These are phyloP conservation scores for Xylocopa sonorina DNA, from an alignment of 1,140 invertebrate species.

Conservation along the genomic window DNA sequence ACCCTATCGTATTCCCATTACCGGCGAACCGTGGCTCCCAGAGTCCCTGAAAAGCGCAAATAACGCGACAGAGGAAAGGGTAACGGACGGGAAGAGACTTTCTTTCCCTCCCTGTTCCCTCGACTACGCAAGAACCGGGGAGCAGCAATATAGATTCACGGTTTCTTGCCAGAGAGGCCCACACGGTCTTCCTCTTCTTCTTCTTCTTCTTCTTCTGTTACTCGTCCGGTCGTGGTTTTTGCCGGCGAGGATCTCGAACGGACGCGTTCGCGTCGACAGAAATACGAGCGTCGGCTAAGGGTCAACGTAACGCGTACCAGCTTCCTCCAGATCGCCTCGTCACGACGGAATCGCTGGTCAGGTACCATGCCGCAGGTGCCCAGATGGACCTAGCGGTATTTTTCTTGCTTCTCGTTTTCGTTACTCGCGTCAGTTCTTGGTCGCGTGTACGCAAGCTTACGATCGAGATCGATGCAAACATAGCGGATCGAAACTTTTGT, in stretches of 20 bases:
- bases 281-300: slow-evolving; percentile 53
- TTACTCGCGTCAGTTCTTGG: no score
- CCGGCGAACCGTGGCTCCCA: background rate
- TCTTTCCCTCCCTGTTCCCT: no score
- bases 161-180: slow-evolving; percentile 41
- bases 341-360: slow-evolving; percentile 31
- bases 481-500: no score
- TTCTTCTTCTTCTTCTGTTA: slow-evolving; percentile 2
- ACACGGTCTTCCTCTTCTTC: slow-evolving; percentile 51
- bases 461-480: no score
- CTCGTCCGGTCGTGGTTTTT: slow-evolving; percentile 37
- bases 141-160: slow-evolving; percentile 8
- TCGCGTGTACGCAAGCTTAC: no score
- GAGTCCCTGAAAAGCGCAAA: background rate
- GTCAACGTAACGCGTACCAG: slow-evolving; percentile 59
- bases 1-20: no score
- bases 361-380: slow-evolving; percentile 38
- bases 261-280: slow-evolving; percentile 53
- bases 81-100: slow-evolving; percentile 8
- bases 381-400: slow-evolving; percentile 13
- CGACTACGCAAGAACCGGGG: background rate
- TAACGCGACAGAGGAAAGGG: background rate
- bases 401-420: background rate
- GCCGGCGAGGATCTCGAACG: slow-evolving; percentile 24
- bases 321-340: slow-evolving; percentile 38